Percentiles rank a stretch among this genome's conserved stretches.
These are phyloP conservation scores for Microtus agrestis DNA, from an alignment of 2,797 vertebrate genomes.

Conservation along the genomic window DNA sequence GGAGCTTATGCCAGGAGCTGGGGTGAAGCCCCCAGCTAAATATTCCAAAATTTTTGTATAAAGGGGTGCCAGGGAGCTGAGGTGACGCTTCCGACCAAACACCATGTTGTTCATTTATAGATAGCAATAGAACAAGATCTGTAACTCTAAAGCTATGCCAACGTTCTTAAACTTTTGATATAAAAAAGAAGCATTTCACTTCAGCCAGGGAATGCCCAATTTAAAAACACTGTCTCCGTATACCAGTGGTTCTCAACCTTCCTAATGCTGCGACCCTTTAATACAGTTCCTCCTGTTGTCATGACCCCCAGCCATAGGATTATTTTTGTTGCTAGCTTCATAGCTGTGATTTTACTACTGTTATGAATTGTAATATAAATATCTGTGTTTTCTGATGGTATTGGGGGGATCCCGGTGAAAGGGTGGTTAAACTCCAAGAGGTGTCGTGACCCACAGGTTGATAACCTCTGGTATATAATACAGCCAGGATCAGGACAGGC, in stretches of 20 bases:
- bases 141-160: not conserved
- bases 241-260: not conserved
- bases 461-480: not conserved
- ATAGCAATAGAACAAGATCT: not conserved
- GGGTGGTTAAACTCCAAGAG: not conserved
- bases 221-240: not conserved
- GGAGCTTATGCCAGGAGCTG: too few relatives aligned
- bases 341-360: not conserved
- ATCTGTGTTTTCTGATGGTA: not conserved
- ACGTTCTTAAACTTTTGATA: not conserved
- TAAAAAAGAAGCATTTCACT: conserved; percentile 3
- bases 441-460: not conserved
- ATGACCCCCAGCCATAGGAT: not conserved
- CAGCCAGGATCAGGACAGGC: not conserved
- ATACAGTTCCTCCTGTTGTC: not conserved
- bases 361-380: not conserved
- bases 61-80: too few relatives aligned
- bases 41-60: too few relatives aligned
- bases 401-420: not conserved
- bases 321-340: not conserved
- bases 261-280: not conserved
- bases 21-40: too few relatives aligned
- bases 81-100: not conserved
- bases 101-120: not conserved
- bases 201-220: not conserved